Percentiles rank a stretch among this genome's conserved stretches.
phyloP scores from a whole-genome alignment of 2,888 invertebrate species.

The Nycteola revayana region DNA sequence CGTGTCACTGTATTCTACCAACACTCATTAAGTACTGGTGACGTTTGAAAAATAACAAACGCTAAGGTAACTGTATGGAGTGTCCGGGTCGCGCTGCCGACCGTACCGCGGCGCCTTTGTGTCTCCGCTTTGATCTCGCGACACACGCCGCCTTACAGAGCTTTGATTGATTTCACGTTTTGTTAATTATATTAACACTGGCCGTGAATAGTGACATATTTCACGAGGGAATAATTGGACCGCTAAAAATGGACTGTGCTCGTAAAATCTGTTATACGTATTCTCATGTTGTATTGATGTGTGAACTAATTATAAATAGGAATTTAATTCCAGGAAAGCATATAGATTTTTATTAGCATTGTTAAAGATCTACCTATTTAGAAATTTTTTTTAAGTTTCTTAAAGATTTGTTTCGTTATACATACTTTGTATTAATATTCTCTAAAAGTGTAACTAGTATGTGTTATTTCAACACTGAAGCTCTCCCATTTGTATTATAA shows the following conservation, averaged over 20 bases:
- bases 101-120: conserved; percentile 45
- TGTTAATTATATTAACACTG: conserved; percentile 51
- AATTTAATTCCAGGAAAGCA: too few species aligned
- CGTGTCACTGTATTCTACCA: conserved; percentile 1
- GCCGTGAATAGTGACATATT: conserved; percentile 30
- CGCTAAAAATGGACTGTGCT: not conserved
- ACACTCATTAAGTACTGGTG: conserved; percentile 6
- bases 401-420: too few species aligned
- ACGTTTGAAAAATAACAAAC: conserved; percentile 16
- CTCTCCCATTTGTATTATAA: too few species aligned
- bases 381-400: too few species aligned
- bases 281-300: too few species aligned
- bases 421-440: too few species aligned
- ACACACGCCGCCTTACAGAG: conserved; percentile 40
- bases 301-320: too few species aligned
- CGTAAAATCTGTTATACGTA: too few species aligned
- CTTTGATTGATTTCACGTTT: conserved; percentile 60
- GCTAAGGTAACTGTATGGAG: conserved; percentile 15
- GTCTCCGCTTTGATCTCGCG: conserved; percentile 57
- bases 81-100: conserved; percentile 29
- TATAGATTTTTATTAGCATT: too few species aligned
- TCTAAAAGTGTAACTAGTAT: too few species aligned
- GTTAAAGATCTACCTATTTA: too few species aligned
- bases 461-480: too few species aligned
- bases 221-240: conserved; percentile 19